Evolutionary conservation across 2,113 vertebrate genomes (phyloP), one percentile per base, ranked within the genome.

Genomic region (Limnothrissa miodon): DNA sequence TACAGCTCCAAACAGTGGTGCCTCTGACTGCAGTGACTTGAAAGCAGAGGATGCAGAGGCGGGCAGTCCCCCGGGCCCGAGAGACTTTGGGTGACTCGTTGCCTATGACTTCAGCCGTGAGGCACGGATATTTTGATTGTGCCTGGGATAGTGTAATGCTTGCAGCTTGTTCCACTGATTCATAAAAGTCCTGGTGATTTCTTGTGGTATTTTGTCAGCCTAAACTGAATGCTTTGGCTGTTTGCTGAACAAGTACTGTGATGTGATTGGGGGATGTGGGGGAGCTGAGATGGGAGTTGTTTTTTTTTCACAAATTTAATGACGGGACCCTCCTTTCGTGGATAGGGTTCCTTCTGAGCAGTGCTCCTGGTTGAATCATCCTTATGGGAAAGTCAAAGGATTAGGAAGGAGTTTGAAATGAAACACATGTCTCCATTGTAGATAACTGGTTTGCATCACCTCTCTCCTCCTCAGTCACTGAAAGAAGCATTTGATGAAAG

Each of bases 101-200:
- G 66, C 66, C 66, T 23, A 85, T 91, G 90, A 94, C 88, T 92
- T 93, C 90, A 92, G 87, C 88, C 82, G 83, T 90, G 88, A 94
- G 89, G 90, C 93, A 93, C 90, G 86, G 90, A 84, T 86, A 90
- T 92, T 89, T 74, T 84, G 85, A 85, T 89, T 85, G 86, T 87
- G 87, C 89, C 29, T 90, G 87, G 74, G 83, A 83, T 87, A 85
- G 86, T 89, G 89, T 93, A 87, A 91, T 94, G 93, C 92, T 92
- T 89, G 88, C 83, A 93, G 83, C 89, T 89, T 94, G 91, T 93
- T 91, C 92, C 93, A 59, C 51, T 91, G 94, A 94, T 95, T 96
- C 90, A 89, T 84, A 87, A 92, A 33, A 92, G 93, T 91, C 85
- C 87, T 88, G 92, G 87, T 93, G 92, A 92, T 91, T 93, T 90